phyloP scores from a whole-genome alignment of 2,888 invertebrate genomes.

The Melinaea marsaeus region DNA sequence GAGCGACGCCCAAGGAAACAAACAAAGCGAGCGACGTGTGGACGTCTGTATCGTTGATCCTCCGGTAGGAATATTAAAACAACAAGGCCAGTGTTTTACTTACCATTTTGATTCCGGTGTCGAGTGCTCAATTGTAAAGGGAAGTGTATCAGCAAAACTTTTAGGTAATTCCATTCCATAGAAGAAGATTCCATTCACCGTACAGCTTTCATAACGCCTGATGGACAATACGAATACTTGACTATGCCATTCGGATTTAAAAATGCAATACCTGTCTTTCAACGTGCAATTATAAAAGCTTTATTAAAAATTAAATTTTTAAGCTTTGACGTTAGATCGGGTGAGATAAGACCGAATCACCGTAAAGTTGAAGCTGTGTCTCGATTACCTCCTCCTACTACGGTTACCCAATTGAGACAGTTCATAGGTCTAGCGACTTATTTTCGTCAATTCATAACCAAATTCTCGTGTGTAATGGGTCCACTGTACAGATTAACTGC shows the following conservation, averaged over 20 bases:
- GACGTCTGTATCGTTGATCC: too few species aligned
- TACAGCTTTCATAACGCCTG: background rate
- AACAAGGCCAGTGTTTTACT: too few species aligned
- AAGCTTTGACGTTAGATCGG: conserved; percentile 30
- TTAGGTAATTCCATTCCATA: too few species aligned
- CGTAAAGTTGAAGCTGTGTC: conserved; percentile 31
- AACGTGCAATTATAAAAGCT: background rate
- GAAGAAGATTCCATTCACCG: background rate
- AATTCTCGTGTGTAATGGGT: conserved; percentile 12
- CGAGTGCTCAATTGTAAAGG: too few species aligned
- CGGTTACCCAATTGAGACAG: conserved; percentile 13
- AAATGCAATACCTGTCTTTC: background rate
- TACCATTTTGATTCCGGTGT: too few species aligned
- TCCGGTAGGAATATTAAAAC: too few species aligned
- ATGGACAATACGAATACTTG: background rate
- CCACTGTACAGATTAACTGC: conserved; percentile 15
- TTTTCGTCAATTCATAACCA: conserved; percentile 11
- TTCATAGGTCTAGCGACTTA: conserved; percentile 28
- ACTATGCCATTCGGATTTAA: background rate
- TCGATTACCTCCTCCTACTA: conserved; percentile 6
- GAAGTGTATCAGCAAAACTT: too few species aligned
- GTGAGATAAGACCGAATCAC: conserved; percentile 32
- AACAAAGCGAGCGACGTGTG: too few species aligned
- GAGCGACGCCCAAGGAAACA: too few species aligned
- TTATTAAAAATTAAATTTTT: conserved; percentile 20